Conservation (phyloP, 2,888 invertebrate genomes). For the Campopleginae sp. region DNA sequence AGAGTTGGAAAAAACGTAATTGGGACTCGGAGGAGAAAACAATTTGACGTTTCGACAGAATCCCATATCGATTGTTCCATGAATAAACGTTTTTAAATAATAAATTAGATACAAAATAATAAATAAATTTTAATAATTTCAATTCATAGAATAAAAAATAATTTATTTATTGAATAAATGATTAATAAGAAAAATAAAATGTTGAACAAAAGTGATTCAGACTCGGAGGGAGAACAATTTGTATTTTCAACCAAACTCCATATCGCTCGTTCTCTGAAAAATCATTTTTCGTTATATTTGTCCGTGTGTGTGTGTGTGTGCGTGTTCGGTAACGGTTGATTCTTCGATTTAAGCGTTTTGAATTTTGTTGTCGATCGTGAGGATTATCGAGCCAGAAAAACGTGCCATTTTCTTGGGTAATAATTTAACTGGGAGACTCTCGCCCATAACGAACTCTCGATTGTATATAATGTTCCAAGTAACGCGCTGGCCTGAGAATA, state of each 20-base stretch:
- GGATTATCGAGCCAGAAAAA: constrained; percentile 41
- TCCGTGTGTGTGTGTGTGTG: neutral
- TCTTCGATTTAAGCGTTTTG: constrained; percentile 46
- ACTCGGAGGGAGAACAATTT: no score
- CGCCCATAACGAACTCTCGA: constrained; percentile 31
- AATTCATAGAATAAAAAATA: neutral
- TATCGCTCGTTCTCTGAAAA: no score
- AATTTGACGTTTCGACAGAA: no score
- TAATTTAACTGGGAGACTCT: constrained; percentile 24
- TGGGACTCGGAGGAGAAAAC: no score
- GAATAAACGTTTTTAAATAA: neutral
- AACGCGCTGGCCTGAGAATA: constrained; percentile 31
- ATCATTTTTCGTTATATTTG: neutral
- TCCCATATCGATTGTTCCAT: no score
- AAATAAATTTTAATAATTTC: neutral
- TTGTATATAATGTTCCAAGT: constrained; percentile 37
- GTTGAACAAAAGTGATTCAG: no score
- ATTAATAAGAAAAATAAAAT: constrained; percentile 8
- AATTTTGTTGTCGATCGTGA: constrained; percentile 39
- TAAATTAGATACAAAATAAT: neutral
- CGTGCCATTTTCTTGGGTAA: constrained; percentile 53
- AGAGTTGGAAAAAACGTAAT: no score
- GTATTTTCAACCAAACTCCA: no score
- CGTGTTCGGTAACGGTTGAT: constrained; percentile 17
- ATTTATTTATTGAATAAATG: neutral